Evolutionary conservation across 2,113 vertebrate species (phyloP), one percentile per base, ranked within the genome.

Genomic region (Heterocephalus glaber): DNA sequence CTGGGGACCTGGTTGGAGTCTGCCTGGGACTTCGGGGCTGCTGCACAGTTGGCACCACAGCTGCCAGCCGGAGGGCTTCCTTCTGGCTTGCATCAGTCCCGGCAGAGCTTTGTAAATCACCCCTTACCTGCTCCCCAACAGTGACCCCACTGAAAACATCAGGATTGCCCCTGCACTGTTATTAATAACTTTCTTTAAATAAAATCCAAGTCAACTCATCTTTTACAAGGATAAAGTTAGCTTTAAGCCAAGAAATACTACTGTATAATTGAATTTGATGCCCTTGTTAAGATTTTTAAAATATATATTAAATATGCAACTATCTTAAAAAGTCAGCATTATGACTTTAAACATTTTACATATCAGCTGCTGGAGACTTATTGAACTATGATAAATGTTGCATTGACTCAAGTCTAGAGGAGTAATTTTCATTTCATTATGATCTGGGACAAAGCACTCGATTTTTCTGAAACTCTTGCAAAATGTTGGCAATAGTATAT

Each of bases 121-220:
- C 33, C 14, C 30, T 24, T 30, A 6, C 9, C 4, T 30, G 1
- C 13, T 16, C 30, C 76, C 30, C 74, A 0, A 2, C 22, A 3
- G 4, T 3, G 28, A 35, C 47, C 30, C 63, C 49, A 54, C 30
- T 79, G 76, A 22, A 54, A 54, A 54, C 14, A 19, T 12, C 9
- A 65, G 6, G 17, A 22, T 52, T 20, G 9, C 20, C 17, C 28
- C 33, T 22, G 17, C 41, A 5, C 10, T 79, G 44, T 33, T 77
- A 7, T n/a, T 81, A 63, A 30, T 1, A 9, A 13, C 30, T 33
- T 20, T 84, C 14, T 24, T 47, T 33, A 47, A 30, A 61, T 17
- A 26, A 44, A 84, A 60, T 33, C 33, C 44, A 68, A 26, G n/a
- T 49, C 63, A 17, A 2, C 7, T n/a, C 19, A 16, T 10, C 28